phyloP scores from a whole-genome alignment of 2,797 vertebrate genomes.

The Octomys mimax region DNA sequence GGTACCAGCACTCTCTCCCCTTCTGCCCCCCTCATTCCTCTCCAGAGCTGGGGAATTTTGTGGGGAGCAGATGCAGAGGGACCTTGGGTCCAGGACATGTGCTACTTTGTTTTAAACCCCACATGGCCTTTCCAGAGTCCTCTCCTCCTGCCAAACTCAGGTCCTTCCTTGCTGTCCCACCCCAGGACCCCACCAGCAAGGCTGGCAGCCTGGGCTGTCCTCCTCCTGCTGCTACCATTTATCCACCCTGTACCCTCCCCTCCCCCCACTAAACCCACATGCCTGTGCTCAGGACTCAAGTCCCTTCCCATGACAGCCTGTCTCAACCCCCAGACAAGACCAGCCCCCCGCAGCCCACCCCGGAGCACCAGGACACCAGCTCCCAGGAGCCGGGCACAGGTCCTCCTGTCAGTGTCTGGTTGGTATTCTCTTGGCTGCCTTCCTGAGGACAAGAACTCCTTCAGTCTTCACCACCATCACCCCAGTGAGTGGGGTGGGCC shows the following conservation, averaged over 20 bases:
- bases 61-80: neutral
- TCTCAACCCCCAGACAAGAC: neutral
- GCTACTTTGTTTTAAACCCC: neutral
- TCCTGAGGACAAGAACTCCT: neutral
- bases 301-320: neutral
- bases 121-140: neutral
- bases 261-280: neutral
- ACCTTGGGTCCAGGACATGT: too few relatives aligned
- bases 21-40: neutral
- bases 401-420: neutral
- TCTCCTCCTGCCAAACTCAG: neutral
- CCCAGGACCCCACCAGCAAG: fast-evolving
- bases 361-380: neutral
- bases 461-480: neutral
- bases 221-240: neutral
- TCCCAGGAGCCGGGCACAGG: neutral
- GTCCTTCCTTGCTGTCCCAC: neutral
- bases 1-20: neutral
- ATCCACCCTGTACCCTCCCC: neutral
- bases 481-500: neutral
- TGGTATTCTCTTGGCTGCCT: neutral
- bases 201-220: neutral
- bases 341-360: neutral
- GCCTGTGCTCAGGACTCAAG: neutral
- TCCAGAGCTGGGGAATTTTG: neutral